Evolutionary conservation across 2,888 invertebrate species (phyloP), one percentile per base, ranked within the genome.

Genomic region (Oegoconia quadripuncta): DNA sequence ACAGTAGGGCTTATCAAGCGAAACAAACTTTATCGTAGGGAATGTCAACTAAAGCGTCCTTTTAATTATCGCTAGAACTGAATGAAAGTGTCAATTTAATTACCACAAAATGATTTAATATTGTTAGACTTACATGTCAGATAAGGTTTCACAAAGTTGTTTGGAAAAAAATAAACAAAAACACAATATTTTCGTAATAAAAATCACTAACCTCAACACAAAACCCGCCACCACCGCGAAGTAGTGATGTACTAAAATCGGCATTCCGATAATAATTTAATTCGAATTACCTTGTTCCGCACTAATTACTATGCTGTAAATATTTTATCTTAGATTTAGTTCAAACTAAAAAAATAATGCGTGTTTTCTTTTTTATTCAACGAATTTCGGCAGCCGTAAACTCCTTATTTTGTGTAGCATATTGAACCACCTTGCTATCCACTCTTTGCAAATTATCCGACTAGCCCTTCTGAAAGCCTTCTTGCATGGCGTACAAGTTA

Each of bases 41-140:
- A 68, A 60, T 74, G 77, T 77, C 81, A 78, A 72, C 63, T 71
- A 76, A 66, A 66, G 86, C 86, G 86, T 84, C 84, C 74, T 50
- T 62, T 16, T 51, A 61, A 65, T 64, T 64, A 60, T 20, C 41
- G 34, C 32, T 41, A 47, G 55, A 67, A 51, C 59, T 86, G 80
- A 81, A 82, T 86, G 67, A 74, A 80, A 46, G 44, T 30, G 44
- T 23, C 9, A 14, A 8, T 44, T 64, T 64, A 50, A 26, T 38
- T 18, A 17, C 3, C 22, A 35, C 32, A 28, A 25, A 41, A 48
- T 31, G 37, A 30, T 18, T 37, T 25, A 39, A 30, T 18, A 48
- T 25, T 37, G 41, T 46, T 48, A 38, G 13, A 35, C 36, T 29
- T 14, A 39, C 37, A 40, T 20, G 20, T 20, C 33, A 32, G 34